Evolutionary conservation across 2,888 invertebrate species (phyloP).

Genomic region (Latheticus oryzae): DNA sequence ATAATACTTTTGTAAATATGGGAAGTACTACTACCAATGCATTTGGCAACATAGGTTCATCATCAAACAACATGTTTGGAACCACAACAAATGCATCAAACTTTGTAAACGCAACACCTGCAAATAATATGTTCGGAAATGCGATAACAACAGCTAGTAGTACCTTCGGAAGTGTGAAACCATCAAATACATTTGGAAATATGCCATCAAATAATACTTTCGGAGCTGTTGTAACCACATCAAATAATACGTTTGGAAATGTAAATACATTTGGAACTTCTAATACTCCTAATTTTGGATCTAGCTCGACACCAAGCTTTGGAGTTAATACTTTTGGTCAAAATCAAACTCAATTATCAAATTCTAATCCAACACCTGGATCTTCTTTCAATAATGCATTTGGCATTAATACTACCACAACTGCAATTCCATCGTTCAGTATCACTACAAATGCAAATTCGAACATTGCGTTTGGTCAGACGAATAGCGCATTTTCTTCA

Average conservation of each 20-base stretch:
- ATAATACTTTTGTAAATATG: no score
- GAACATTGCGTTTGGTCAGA: no score
- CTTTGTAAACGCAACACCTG: not conserved
- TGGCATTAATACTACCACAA: not conserved
- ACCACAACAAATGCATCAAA: not conserved
- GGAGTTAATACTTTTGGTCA: not conserved
- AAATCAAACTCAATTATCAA: no score
- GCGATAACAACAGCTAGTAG: conserved; percentile 2
- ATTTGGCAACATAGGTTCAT: not conserved
- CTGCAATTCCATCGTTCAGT: conserved; percentile 2
- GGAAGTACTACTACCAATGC: no score
- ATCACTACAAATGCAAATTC: conserved; percentile 4
- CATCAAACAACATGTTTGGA: conserved; percentile 1
- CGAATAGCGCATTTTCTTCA: no score
- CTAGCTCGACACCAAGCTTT: not conserved
- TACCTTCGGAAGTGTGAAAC: conserved; percentile 7
- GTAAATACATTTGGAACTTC: not conserved
- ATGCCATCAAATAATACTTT: conserved; percentile 1
- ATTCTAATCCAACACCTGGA: no score
- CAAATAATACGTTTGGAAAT: conserved; percentile 1
- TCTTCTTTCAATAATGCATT: no score
- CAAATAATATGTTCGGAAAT: not conserved
- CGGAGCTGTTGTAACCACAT: not conserved
- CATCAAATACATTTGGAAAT: conserved; percentile 5
- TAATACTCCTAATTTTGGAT: not conserved